Evolutionary conservation across 2,888 invertebrate genomes (phyloP), one percentile per base, ranked within the genome.

Genomic region (Scaptomyza cyrtandrae): DNA sequence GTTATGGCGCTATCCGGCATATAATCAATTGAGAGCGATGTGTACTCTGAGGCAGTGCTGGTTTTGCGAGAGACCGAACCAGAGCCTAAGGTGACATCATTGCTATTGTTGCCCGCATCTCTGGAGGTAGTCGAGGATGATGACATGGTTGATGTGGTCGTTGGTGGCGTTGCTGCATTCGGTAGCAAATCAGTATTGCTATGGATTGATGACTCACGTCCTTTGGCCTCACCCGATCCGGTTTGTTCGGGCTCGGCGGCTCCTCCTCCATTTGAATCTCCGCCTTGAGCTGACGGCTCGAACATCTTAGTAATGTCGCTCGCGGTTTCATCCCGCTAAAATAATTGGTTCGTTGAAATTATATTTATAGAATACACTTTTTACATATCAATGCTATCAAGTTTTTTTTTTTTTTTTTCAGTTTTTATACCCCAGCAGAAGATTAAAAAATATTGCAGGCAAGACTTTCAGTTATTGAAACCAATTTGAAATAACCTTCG

Each of bases 1-100:
- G 91, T 91, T 14, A 91, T 86, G 13, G 93, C 94, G 73, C 93
- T 93, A 70, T 94, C 94, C 0, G 94, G 93, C 19, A 94, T 93
- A 75, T 93, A 94, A 70, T 94, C 94, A 16, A 91, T 92, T 9
- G 92, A 92, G 3, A 92, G 71, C 2, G 92, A 92, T 3, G 92
- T 92, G 50, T 91, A 91, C 64, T 92, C 92, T 19, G 93, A 94
- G 6, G 94, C 93, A 0, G 94, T 93, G 80, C 93, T 94, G 0
- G 94, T 93, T 80, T 94, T 94, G n/a, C 94, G 90, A 0, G 94
- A 94, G 3, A 92, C 86, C 5, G 91, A 88, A 6, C 86, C 90
- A 1, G 92, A 92, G 10, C 80, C 89, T 13, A 86, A 78, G n/a
- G 80, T 80, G 49, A 89, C 88, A 19, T 89, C 89, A 44, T 83